Evolutionary conservation across 2,888 invertebrate genomes (phyloP), one percentile per base, ranked within the genome.

Genomic region (Coelogynopora nodosa): DNA sequence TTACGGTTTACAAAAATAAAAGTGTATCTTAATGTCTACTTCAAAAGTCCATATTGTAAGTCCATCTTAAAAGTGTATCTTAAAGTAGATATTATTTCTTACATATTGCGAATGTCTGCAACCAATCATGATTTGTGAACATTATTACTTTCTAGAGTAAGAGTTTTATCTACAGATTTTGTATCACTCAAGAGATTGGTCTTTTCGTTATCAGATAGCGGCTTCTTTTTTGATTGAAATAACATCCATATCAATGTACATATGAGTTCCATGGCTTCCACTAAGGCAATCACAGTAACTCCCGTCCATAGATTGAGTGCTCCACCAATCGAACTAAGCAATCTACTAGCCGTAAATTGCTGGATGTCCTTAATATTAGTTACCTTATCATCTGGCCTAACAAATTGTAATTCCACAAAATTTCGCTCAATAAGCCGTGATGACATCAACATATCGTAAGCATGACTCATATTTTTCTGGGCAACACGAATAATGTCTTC

Each of bases 231-330:
- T 5, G 49, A 49, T 18, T 49, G 49, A 18, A 49, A 49, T 18
- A 49, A 18, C 49, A 49, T 49, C 49, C 49, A 5, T 10, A 49
- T 10, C 49, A 49, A 18, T 49, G 49, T 49, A 18, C 49, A 49
- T 49, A 49, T 49, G 49, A 82, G 82, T 2, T 82, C 82, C 18
- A 82, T 82, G 28, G n/a, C 30, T 31, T 82, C 82, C 26, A 82
- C 30, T 2, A 82, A 31, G 5, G 82, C 82, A 23, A 82, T 82
- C 0, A 82, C 27, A 0, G 82, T 82, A 23, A 82, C 31, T 2
- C 82, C 82, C n/a, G 82, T 30, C 82, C 82, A 82, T n/a, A 82
- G 82, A 23, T 82, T 82, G 30, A 82, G 29, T 2, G 82, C 82
- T 0, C 82, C 82, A 31, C 82, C 82, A 23, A 82, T 82, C 23